Base-by-base conservation (phyloP, 1,140 invertebrate genomes). In the Tetragonula clypearis region DNA sequence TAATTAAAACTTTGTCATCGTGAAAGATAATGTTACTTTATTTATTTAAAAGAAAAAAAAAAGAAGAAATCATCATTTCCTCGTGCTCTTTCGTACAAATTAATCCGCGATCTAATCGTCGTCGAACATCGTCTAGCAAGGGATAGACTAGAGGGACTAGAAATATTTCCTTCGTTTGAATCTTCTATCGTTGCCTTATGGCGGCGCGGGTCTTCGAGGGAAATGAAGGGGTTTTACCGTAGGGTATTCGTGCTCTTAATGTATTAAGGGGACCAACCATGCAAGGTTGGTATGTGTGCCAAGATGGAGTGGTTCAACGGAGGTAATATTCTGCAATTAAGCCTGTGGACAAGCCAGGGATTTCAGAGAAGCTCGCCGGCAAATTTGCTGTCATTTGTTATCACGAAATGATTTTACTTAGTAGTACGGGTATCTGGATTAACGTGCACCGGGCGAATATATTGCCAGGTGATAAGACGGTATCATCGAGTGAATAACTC, bases 271-370 rank as follows among this genome's bases (percentile, higher is more conserved):
- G 41, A 15, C 23, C n/a, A 23, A 15, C 23, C n/a, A 23, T 21
- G 41, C 53, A 49, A 72, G n/a, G 69, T 53, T 53, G 41, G 69
- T 72, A 72, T 72, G 41, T 53, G 69, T 72, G 35, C 23, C 23
- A n/a, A n/a, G 69, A 72, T 72, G 21, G 49, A 72, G 69, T 49
- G 12, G 71, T 73, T 73, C 21, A 53, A 12, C 6, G 30, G 26
- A 76, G 58, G 55, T 76, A 76, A 76, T 76, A 76, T 76, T 58
- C 74, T 26, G 74, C 55, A 56, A 76, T 76, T 76, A 76, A 76
- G 74, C 21, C 74, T 60, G 74, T 73, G 71, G 53, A 76, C 26
- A 60, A 21, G 55, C 26, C 35, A 30, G 30, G 49, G 71, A 73
- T 73, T 30, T 56, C 15, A 9, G 55, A 19, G 53, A 14, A 76